phyloP scores from a whole-genome alignment of 2,113 vertebrate genomes.

The Seriola quinqueradiata region DNA sequence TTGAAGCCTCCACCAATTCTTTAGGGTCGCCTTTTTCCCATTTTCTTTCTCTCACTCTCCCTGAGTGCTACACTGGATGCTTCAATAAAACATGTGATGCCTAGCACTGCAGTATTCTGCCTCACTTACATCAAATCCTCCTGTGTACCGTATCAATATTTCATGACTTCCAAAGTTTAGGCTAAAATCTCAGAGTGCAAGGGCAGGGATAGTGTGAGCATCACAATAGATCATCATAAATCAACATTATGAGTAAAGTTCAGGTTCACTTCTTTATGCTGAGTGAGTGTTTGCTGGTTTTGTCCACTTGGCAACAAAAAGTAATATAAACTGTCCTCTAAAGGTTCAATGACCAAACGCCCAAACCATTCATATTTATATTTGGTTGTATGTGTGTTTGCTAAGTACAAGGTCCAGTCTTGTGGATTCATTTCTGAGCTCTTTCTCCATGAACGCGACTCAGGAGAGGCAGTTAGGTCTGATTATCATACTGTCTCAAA shows the following conservation, averaged over 20 bases:
- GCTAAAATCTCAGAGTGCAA: slow-evolving; percentile 63
- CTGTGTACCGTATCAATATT: slow-evolving; percentile 80
- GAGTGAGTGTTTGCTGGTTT: not conserved
- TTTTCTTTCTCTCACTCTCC: slow-evolving; percentile 64
- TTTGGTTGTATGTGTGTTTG: not conserved
- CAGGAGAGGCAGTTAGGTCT: slow-evolving; percentile 46
- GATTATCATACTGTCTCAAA: slow-evolving; percentile 27
- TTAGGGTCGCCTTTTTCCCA: slow-evolving; percentile 29
- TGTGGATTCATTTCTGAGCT: slow-evolving; percentile 11
- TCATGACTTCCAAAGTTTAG: slow-evolving; percentile 77
- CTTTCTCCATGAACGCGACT: not conserved
- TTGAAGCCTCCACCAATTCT: slow-evolving; percentile 42
- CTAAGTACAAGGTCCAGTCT: not conserved
- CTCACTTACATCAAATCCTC: slow-evolving; percentile 75
- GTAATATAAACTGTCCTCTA: slow-evolving; percentile 1
- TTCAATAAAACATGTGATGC: slow-evolving; percentile 84
- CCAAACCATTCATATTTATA: slow-evolving; percentile 7
- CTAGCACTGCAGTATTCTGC: slow-evolving; percentile 76
- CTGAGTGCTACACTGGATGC: slow-evolving; percentile 73
- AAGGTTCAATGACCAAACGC: not conserved
- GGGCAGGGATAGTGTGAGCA: slow-evolving; percentile 28
- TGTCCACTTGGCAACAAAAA: not conserved
- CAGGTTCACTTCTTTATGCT: not conserved
- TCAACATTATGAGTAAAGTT: slow-evolving; percentile 32
- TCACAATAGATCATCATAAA: slow-evolving; percentile 57